Evolutionary conservation across 2,113 vertebrate species (phyloP), one percentile per base, ranked within the genome.

Genomic region (Hippocampus mohnikei): DNA sequence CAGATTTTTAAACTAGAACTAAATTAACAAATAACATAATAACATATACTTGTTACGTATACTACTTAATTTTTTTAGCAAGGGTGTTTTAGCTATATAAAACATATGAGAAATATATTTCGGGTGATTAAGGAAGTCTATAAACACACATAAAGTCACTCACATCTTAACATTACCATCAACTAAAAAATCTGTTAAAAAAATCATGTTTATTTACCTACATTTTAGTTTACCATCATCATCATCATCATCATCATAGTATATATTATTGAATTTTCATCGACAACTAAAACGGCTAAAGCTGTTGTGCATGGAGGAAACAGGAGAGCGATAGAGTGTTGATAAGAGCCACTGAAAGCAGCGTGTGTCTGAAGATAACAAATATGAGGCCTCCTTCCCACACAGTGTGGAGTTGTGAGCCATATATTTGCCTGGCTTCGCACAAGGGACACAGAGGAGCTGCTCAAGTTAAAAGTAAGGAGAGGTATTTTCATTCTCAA

Each of bases 391-490:
- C 70, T 48, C 64, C 48, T 75, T 60, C 44, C 61, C 29, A 64
- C 33, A 4, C 21, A 58, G 21, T 58, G 71, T 58, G 48, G 42
- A 53, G 56, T 29, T 74, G 70, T 74, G 66, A 67, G 75, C 69
- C 67, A 60, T 58, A 40, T 52, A 80, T 50, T 81, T 81, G 50
- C 70, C 74, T 48, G 59, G n/a, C 69, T 68, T 66, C 52, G 79
- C 59, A 2, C 66, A 77, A 70, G 65, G 56, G 41, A 76, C 76
- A 23, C 60, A 9, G 46, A 50, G 46, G 46, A 50, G 56, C 12
- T 23, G 73, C 72, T 73, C 55, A 67, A 11, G 76, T 79, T 69
- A n/a, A 79, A 86, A 87, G 88, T 88, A 90, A 85, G 53, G 9
- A 16, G 55, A 41, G 15, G 2, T 6, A 23, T 79, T 61, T 6